Evolutionary conservation across 2,113 vertebrate genomes (phyloP), one percentile per base, ranked within the genome.

Genomic region (Cisticola juncidis): DNA sequence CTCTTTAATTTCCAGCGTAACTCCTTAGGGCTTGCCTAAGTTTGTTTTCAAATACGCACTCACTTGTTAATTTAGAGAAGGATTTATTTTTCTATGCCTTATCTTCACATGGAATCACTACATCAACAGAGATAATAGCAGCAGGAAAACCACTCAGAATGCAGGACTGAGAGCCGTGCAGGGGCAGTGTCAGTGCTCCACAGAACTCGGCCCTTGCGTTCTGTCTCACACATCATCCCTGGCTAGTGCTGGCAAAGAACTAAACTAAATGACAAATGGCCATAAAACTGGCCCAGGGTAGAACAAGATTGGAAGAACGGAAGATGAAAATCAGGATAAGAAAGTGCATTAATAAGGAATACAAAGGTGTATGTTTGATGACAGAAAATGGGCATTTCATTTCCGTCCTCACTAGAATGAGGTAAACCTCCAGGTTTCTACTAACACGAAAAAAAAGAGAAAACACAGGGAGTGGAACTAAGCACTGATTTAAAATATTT

Each of bases 261-360:
- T 15, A 24, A 51, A 28, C 8, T 18, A 1, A 1, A 8, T 1
- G 26, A 44, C 8, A 38, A 42, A 64, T 0, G 0, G 44, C 22
- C 29, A 8, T 2, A 1, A 3, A 42, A 69, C 22, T 40, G 57
- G 11, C 24, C 22, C 36, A 42, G 23, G 7, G 10, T 2, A 51
- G 11, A 60, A 53, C 3, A 76, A 71, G 31, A 86, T 40, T 9
- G 4, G 26, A 45, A 60, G 44, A 45, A 19, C 44, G 18, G 44
- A 45, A 45, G 12, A 25, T 25, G 8, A 61, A 65, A 74, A 66
- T 25, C 18, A 69, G 29, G 12, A 10, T 22, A 60, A 72, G 31
- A 45, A 88, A 68, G 17, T 6, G 17, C 11, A 42, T 40, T 33
- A 50, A 21, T 23, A 71, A 42, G 26, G 29, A 83, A 86, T 7